phyloP scores from a whole-genome alignment of 2,797 vertebrate species.

The Aratinga solstitialis region DNA sequence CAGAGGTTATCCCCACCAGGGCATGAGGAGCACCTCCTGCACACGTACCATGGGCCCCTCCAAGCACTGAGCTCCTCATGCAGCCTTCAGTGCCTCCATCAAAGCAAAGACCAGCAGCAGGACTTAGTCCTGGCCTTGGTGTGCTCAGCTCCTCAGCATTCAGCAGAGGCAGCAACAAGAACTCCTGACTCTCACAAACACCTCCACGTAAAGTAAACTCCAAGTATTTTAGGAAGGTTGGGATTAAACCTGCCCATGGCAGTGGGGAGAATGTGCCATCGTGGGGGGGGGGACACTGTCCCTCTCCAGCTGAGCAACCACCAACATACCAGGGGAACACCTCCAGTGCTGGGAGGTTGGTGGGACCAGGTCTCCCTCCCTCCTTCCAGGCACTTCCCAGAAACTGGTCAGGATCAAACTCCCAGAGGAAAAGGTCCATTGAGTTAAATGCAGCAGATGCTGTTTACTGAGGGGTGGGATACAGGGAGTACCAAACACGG shows the following conservation, averaged over 20 bases:
- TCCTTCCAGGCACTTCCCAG: not conserved
- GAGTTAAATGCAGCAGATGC: constrained; percentile 66
- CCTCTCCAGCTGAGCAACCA: not conserved
- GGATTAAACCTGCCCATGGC: not conserved
- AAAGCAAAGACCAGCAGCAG: not conserved
- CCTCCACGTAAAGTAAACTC: not conserved
- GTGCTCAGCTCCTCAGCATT: not conserved
- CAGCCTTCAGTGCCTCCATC: not conserved
- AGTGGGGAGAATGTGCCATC: accelerated
- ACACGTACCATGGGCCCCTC: not conserved
- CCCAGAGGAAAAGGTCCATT: constrained; percentile 34
- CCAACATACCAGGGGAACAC: not conserved
- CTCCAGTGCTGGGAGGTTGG: not conserved
- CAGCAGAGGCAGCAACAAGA: not conserved
- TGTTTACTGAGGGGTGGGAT: constrained; percentile 59
- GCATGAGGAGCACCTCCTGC: not conserved
- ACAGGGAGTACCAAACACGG: constrained; percentile 43
- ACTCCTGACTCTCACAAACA: not conserved
- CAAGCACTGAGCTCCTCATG: not conserved
- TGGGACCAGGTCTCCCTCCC: not conserved
- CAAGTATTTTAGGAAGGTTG: not conserved
- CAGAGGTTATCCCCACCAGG: too few relatives aligned
- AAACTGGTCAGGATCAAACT: not conserved
- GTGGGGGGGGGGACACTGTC: not conserved
- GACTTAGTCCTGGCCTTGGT: not conserved